Conservation (phyloP, 2,797 vertebrate species). For the Vultur gryphus region DNA sequence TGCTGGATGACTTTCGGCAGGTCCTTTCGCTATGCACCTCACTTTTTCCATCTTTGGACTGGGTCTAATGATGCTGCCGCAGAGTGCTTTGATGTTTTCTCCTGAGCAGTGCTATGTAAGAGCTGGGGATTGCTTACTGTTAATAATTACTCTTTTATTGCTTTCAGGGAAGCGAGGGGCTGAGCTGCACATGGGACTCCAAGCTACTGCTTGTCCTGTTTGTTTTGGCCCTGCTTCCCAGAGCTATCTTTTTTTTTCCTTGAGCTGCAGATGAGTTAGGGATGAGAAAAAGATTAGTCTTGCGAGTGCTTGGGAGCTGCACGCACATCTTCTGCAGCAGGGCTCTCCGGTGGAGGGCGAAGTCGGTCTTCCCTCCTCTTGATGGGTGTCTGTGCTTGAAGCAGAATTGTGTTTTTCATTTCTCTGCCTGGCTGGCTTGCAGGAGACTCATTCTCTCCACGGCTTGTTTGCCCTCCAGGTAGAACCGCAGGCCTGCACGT, state of each 20-base stretch:
- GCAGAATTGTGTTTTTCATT: not conserved
- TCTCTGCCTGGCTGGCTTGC: not conserved
- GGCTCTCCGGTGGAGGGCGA: too few species aligned
- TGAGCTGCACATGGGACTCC: not conserved
- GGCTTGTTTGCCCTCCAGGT: slow-evolving; percentile 60
- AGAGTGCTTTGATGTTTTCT: not conserved
- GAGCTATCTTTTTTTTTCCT: not conserved
- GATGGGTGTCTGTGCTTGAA: not conserved
- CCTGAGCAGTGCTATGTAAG: not conserved
- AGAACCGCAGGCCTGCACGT: slow-evolving; percentile 61
- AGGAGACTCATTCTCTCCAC: not conserved
- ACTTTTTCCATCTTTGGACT: not conserved
- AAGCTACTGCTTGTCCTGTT: not conserved
- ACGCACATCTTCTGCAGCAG: not conserved
- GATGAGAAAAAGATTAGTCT: not conserved
- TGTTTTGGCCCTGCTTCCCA: not conserved
- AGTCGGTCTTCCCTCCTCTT: not conserved
- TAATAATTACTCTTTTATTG: not conserved
- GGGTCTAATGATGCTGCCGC: not conserved
- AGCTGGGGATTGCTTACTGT: not conserved
- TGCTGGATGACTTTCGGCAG: not conserved
- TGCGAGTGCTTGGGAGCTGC: not conserved
- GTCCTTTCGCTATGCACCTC: accelerated
- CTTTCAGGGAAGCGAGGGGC: not conserved
- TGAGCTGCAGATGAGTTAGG: not conserved